These are phyloP conservation scores for Uria lomvia DNA, from an alignment of 2,113 vertebrate species.

Conservation along the genomic window DNA sequence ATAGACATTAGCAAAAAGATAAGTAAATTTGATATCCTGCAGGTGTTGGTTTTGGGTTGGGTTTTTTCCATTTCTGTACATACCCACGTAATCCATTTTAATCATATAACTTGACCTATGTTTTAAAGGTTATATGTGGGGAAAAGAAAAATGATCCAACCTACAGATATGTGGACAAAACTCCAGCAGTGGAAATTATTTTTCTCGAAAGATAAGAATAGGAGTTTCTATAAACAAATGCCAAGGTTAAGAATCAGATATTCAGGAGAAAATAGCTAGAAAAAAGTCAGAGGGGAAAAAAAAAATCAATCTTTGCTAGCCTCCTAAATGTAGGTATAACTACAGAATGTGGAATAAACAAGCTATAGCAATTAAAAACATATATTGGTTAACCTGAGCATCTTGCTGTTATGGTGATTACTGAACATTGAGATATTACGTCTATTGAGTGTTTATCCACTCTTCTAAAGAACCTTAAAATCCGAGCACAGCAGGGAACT, in stretches of 20 bases:
- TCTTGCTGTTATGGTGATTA: neutral
- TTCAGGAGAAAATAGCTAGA: neutral
- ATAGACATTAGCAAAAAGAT: neutral
- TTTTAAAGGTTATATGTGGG: neutral
- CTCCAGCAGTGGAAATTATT: neutral
- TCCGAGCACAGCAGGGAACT: neutral
- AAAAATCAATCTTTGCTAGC: neutral
- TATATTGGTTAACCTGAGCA: neutral
- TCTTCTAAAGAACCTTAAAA: neutral
- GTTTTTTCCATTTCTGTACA: neutral
- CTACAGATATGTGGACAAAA: neutral
- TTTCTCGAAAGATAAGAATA: neutral
- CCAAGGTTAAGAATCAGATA: neutral
- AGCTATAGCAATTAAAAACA: neutral
- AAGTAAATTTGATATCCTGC: neutral
- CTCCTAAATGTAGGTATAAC: neutral
- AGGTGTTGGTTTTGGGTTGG: accelerated
- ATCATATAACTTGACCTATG: neutral
- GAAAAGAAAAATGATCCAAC: neutral
- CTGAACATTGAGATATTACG: neutral
- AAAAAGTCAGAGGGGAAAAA: neutral
- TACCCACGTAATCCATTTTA: neutral
- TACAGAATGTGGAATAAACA: neutral
- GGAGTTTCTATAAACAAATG: neutral
- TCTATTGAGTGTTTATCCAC: neutral